phyloP scores from a whole-genome alignment of 2,113 vertebrate genomes.

The Scortum barcoo region DNA sequence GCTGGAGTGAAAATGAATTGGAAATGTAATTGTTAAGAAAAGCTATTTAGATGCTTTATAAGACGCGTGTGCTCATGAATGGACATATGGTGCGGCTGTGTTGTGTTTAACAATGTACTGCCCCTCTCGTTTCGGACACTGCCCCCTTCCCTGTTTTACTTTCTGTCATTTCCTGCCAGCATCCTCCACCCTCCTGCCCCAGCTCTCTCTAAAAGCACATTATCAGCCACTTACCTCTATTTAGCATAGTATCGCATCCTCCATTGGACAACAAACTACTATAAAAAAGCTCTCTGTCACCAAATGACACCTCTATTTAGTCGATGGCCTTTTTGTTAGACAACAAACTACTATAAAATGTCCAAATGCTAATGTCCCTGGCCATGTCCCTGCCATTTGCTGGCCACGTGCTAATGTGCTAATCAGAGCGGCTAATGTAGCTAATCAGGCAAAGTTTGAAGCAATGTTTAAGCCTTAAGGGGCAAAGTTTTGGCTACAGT shows the following conservation, averaged over 20 bases:
- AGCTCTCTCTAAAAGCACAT: conserved; percentile 64
- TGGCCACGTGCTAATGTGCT: conserved; percentile 65
- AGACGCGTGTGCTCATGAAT: neutral
- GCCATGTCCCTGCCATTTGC: conserved; percentile 67
- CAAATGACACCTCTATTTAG: conserved; percentile 38
- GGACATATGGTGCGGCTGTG: neutral
- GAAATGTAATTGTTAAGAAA: conserved; percentile 4
- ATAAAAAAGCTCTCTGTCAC: conserved; percentile 64
- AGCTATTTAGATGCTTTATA: neutral
- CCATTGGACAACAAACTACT: conserved; percentile 63
- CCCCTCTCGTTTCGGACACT: neutral
- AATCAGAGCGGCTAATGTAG: conserved; percentile 79
- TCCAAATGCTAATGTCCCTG: conserved; percentile 67
- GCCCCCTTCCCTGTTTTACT: neutral
- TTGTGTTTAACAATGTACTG: neutral
- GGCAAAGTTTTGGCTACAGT: conserved; percentile 30
- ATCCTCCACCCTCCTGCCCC: conserved; percentile 1
- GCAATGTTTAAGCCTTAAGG: conserved; percentile 59
- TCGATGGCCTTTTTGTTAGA: conserved; percentile 65
- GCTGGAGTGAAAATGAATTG: neutral
- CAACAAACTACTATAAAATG: too few species aligned
- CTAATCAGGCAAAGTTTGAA: too few species aligned
- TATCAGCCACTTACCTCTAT: conserved; percentile 65
- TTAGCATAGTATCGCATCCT: conserved; percentile 71
- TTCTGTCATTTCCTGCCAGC: conserved; percentile 31